Evolutionary conservation across 2,797 vertebrate genomes (phyloP), one percentile per base, ranked within the genome.

Genomic region (Pitangus sulphuratus): DNA sequence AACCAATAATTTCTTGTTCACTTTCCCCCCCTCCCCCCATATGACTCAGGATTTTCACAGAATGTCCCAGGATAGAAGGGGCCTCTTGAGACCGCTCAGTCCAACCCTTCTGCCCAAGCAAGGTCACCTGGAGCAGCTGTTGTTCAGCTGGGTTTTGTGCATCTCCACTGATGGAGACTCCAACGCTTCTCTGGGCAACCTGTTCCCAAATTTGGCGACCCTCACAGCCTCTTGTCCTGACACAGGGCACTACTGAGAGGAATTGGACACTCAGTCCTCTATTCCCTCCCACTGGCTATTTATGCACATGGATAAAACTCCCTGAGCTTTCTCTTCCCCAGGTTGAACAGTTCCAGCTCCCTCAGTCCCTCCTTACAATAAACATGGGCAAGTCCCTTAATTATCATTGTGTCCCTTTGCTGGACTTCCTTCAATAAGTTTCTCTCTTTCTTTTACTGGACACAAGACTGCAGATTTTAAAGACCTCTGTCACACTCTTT

Each of bases 261-360:
- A 35, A 16, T 33, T 61, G 40, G 61, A 47, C 16, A 18, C 31
- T 40, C 18, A 16, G 33, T 37, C 3, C 16, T 20, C 30, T 37
- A 11, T 21, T 53, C 30, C 12, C 5, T 12, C 3, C 3, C 14
- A 5, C 8, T 51, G 65, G 9, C 12, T 39, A 31, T 60, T 81
- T 33, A 33, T 1, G 22, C 3, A 15, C 0, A 0, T 9, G 5
- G 11, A 1, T 47, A 30, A 65, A 35, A 21, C 15, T 5, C 0
- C 8, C 15, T 7, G 22, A 62, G 30, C 45, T 10, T 84, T 61
- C 37, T 33, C 16, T 66, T 45, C 51, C 50, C 16, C 12, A 48
- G 42, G 25, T 7, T 81, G 12, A 69, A 37, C 22, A 62, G 21
- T 16, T 24, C 5, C 65, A 54, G 25, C 4, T 87, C 8, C 10